Conservation (phyloP, 2,113 vertebrate species). For the Cynoglossus semilaevis region DNA sequence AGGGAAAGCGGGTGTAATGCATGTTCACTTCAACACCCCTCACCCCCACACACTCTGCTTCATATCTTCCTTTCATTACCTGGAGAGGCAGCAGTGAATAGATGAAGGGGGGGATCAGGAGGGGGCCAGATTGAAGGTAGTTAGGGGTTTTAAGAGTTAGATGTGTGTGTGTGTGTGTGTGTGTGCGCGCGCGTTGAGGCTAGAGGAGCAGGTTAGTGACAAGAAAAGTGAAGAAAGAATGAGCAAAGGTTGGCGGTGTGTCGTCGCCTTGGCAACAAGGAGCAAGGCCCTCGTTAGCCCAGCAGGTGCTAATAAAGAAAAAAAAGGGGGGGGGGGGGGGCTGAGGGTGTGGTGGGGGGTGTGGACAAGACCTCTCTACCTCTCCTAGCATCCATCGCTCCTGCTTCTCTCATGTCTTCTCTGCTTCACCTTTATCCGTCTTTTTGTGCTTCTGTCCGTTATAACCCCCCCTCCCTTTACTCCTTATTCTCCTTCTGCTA, state of each 20-base stretch:
- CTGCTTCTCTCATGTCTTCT: neutral
- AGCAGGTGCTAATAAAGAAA: slow-evolving; percentile 83
- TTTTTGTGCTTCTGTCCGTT: neutral
- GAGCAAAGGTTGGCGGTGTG: slow-evolving; percentile 68
- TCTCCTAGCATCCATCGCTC: slow-evolving; percentile 59
- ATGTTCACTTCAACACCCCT: slow-evolving; percentile 55
- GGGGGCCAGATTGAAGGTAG: slow-evolving; percentile 58
- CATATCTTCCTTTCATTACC: slow-evolving; percentile 70
- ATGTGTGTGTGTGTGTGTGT: slow-evolving; percentile 42
- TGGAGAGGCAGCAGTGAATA: slow-evolving; percentile 49
- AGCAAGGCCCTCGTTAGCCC: slow-evolving; percentile 75
- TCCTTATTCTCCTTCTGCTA: slow-evolving; percentile 9
- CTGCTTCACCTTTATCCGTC: slow-evolving; percentile 1
- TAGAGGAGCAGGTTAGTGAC: slow-evolving; percentile 5
- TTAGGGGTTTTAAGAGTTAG: slow-evolving; percentile 54
- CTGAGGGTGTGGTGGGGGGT: neutral
- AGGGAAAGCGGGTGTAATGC: slow-evolving; percentile 49
- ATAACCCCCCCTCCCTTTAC: neutral
- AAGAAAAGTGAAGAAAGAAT: slow-evolving; percentile 41
- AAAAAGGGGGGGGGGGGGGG: slow-evolving; percentile 55
- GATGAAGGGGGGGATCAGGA: slow-evolving; percentile 8
- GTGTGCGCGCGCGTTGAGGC: neutral
- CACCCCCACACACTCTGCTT: slow-evolving; percentile 14
- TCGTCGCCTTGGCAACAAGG: slow-evolving; percentile 72
- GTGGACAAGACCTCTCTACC: slow-evolving; percentile 49